Percentiles rank a stretch among this genome's conserved stretches.
These are phyloP conservation scores for Ctena decussata DNA, from an alignment of 2,888 invertebrate genomes.

Conservation along the genomic window DNA sequence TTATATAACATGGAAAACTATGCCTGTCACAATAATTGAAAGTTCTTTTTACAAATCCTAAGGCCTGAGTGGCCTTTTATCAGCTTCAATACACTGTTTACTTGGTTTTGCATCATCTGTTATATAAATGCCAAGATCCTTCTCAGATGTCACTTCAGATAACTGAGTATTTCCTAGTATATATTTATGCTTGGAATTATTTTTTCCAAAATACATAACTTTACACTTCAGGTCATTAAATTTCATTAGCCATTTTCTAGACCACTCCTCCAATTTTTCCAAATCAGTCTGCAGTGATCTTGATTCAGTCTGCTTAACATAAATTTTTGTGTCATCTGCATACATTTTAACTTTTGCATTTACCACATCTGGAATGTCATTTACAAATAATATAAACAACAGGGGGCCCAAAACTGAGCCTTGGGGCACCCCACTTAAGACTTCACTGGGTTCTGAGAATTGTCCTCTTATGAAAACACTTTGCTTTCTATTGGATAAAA, in stretches of 20 bases:
- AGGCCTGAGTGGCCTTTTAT: neutral
- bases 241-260: neutral
- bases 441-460: neutral
- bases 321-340: neutral
- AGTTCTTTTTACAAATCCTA: neutral
- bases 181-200: neutral
- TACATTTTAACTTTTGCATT: neutral
- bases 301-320: neutral
- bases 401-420: neutral
- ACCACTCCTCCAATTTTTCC: neutral
- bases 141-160: neutral
- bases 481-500: neutral
- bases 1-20: neutral
- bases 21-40: neutral
- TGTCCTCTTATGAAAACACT: neutral
- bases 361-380: neutral
- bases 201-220: neutral
- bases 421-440: neutral
- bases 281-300: neutral
- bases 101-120: neutral
- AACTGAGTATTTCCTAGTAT: neutral
- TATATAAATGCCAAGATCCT: neutral
- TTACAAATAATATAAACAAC: neutral
- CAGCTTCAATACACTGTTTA: neutral
- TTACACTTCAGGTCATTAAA: slow-evolving; percentile 3